These are phyloP conservation scores for Rhincodon typus DNA, from an alignment of 2,797 vertebrate species.

Conservation along the genomic window DNA sequence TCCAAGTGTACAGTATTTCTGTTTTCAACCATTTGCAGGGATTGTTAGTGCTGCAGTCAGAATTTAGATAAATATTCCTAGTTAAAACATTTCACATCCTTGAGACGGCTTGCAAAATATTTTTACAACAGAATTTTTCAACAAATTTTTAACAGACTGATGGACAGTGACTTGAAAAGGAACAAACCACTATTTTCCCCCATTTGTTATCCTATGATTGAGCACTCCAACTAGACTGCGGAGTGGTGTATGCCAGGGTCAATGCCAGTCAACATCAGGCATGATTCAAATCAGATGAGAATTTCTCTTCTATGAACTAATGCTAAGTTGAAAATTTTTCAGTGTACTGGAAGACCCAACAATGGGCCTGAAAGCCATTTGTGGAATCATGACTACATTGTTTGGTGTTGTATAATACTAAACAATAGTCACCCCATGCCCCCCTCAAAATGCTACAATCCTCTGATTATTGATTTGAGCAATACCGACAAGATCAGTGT, in stretches of 20 bases:
- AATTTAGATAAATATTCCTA: not conserved
- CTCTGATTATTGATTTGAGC: not conserved
- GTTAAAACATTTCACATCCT: slow-evolving; percentile 7
- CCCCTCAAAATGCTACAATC: not conserved
- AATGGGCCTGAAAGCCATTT: not conserved
- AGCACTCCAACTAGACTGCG: not conserved
- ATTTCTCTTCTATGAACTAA: not conserved
- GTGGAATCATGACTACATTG: not conserved
- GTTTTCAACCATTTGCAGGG: not conserved
- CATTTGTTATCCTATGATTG: not conserved
- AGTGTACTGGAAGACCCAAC: not conserved
- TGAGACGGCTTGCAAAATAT: not conserved
- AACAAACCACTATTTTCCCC: no score
- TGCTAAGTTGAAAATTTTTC: not conserved
- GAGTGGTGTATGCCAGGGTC: no score
- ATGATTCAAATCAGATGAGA: not conserved
- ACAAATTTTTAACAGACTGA: not conserved
- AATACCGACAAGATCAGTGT: no score
- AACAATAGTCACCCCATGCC: no score
- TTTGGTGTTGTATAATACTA: no score
- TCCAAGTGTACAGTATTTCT: not conserved
- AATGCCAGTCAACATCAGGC: not conserved
- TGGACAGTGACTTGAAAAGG: no score
- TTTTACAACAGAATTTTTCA: not conserved
- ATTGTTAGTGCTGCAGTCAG: not conserved